Base-by-base conservation (phyloP, 1,140 invertebrate species). In the Oscheius sp. region DNA sequence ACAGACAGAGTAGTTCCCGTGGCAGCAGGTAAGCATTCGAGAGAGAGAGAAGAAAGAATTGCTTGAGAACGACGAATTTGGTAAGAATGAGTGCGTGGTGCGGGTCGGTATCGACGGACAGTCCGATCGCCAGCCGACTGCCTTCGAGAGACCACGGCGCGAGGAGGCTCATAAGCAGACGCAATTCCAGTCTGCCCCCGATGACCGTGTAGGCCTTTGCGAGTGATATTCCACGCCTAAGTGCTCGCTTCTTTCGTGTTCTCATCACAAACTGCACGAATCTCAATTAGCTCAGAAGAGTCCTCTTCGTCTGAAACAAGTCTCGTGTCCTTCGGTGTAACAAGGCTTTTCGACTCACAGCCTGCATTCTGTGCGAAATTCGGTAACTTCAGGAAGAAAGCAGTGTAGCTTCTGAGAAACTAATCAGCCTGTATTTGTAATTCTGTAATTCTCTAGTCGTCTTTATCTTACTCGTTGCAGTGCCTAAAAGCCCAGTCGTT, bases 1-100 rank as follows among this genome's bases (percentile, higher is more conserved):
- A 26, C 23, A 7, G 49, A 4, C 49, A 55, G 23, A 26, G 49
- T 26, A 55, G 49, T 55, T 7, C 49, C 7, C 49, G 49, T 7
- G 15, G 15, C 7, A 55, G 49, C 49, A 55, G 49, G 49, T 55
- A 7, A 4, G 49, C 28, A 4, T 23, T 4, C 28, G 7, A 13
- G n/a, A n/a, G n/a, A n/a, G n/a, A n/a, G n/a, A n/a, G n/a, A n/a
- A n/a, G n/a, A n/a, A n/a, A n/a, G n/a, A n/a, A n/a, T n/a, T n/a
- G n/a, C n/a, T n/a, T n/a, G 4, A 13, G 49, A 23, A 23, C 7
- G 7, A 23, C 15, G 7, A 55, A 55, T 55, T 55, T 55, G 28
- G 4, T 23, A 55, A 55, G 28, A 55, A 55, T 55, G 49, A 55
- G 49, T 26, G 49, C 49, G 23, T 55, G 49, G 49, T 55, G 49